A percentile compares a stretch with the other conserved stretches of the same genome.
Evolutionary conservation across 2,113 vertebrate species (phyloP).

Genomic region (Brachyhypopomus gauderio): DNA sequence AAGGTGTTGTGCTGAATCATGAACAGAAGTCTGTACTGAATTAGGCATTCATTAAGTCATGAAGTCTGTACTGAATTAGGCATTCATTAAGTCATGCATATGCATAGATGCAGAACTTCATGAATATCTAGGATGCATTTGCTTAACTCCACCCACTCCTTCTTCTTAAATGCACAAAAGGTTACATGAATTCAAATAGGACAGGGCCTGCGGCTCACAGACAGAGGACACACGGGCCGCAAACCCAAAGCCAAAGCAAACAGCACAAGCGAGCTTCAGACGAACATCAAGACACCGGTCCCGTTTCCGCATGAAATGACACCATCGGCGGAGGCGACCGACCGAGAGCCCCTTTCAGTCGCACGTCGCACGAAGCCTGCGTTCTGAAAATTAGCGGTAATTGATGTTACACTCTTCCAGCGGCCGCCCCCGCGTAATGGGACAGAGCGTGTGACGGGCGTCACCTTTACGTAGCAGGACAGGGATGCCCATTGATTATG

Average conservation of each 20-base stretch:
- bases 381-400: too few species aligned
- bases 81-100: constrained; percentile 58
- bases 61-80: constrained; percentile 51
- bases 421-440: too few species aligned
- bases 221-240: constrained; percentile 48
- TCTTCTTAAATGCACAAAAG: constrained; percentile 52
- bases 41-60: constrained; percentile 56
- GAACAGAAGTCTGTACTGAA: constrained; percentile 46
- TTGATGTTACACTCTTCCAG: too few species aligned
- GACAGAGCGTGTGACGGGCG: too few species aligned
- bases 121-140: constrained; percentile 58
- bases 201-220: constrained; percentile 37
- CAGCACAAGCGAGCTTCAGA: constrained; percentile 37
- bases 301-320: constrained; percentile 5
- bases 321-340: not conserved
- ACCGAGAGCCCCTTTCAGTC: not conserved
- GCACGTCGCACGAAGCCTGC: too few species aligned
- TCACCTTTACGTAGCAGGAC: not conserved
- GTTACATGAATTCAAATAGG: constrained; percentile 47
- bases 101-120: constrained; percentile 55
- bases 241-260: constrained; percentile 51
- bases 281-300: not conserved
- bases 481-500: constrained; percentile 29
- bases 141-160: constrained; percentile 41
- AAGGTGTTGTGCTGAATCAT: constrained; percentile 50